Evolutionary conservation across 1,140 invertebrate species (phyloP).

Genomic region (Lepidostoma basale): DNA sequence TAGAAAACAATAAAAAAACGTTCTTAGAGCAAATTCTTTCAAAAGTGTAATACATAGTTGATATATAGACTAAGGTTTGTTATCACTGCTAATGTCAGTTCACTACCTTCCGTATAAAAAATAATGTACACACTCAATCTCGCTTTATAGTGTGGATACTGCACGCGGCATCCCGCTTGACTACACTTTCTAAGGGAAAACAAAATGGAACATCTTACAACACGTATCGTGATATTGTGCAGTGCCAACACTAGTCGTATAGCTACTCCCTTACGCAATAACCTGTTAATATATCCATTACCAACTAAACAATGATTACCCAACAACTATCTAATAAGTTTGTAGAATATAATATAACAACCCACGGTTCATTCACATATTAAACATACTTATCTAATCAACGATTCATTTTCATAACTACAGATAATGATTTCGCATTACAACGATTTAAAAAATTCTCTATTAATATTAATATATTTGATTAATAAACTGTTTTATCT

Average conservation of each 20-base stretch:
- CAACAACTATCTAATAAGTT: constrained; percentile 19
- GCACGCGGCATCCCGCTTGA: not conserved
- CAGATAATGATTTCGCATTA: constrained; percentile 16
- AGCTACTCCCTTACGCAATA: not conserved
- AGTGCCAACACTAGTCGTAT: not conserved
- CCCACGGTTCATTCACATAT: constrained; percentile 24
- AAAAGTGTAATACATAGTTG: no score
- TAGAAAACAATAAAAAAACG: no score
- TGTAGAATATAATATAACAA: constrained; percentile 37
- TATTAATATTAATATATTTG: constrained; percentile 36
- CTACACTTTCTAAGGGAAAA: constrained; percentile 1
- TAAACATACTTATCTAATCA: constrained; percentile 34
- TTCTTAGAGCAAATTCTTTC: no score
- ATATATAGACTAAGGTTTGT: constrained; percentile 9
- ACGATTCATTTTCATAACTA: constrained; percentile 26
- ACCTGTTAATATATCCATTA: not conserved
- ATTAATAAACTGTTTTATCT: constrained; percentile 31
- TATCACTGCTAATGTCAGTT: constrained; percentile 7
- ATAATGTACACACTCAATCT: constrained; percentile 5
- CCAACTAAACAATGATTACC: constrained; percentile 21
- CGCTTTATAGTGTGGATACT: constrained; percentile 4
- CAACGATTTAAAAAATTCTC: constrained; percentile 33
- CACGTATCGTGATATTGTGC: not conserved
- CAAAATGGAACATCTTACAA: not conserved
- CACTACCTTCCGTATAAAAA: not conserved